Conservation (phyloP, 1,140 invertebrate species). For the Zaprionus nigranus region DNA sequence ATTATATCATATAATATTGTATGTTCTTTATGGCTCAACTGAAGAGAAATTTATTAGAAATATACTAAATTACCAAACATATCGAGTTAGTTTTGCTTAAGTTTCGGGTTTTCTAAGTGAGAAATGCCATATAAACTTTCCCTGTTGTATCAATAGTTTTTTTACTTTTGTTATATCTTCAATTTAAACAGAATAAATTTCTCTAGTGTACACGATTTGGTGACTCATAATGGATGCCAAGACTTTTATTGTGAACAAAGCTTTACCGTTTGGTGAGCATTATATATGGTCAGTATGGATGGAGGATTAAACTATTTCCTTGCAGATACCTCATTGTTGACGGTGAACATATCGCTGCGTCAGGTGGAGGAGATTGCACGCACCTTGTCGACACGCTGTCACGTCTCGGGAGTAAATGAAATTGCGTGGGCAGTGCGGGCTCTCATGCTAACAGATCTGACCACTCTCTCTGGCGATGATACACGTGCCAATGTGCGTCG, state of each 20-base stretch:
- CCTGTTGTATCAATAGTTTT: background rate
- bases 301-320: background rate
- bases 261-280: constrained; percentile 69
- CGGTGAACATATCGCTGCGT: constrained; percentile 64
- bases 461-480: constrained; percentile 95
- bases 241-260: constrained; percentile 62
- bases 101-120: background rate
- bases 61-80: too few species aligned
- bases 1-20: background rate
- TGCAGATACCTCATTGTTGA: constrained; percentile 61
- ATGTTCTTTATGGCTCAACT: background rate
- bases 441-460: constrained; percentile 95
- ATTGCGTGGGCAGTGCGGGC: constrained; percentile 92
- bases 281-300: background rate
- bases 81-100: constrained; percentile 2
- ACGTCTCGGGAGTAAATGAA: constrained; percentile 81
- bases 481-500: constrained; percentile 92
- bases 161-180: background rate
- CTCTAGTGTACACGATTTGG: background rate
- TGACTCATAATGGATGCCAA: constrained; percentile 44
- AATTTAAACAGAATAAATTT: background rate
- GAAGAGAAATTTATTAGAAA: too few species aligned
- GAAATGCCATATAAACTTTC: background rate
- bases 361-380: constrained; percentile 75
- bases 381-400: constrained; percentile 58